These are phyloP conservation scores for Mantis religiosa DNA, from an alignment of 2,888 invertebrate species.

Conservation along the genomic window DNA sequence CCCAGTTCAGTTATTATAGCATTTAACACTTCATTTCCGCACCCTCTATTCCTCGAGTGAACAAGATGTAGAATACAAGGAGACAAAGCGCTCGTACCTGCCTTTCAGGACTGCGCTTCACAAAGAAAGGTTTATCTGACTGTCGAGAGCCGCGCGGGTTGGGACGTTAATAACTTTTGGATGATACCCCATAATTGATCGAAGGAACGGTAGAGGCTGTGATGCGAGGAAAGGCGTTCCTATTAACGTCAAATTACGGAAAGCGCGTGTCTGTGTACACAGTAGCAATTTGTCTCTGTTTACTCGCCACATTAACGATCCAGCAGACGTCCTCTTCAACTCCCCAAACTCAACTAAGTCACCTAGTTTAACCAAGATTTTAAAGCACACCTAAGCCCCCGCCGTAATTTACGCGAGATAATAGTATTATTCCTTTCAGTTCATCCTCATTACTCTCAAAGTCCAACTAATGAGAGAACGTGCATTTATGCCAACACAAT, in stretches of 20 bases:
- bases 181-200: not conserved
- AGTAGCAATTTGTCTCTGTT: not conserved
- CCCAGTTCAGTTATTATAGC: no score
- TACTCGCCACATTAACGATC: not conserved
- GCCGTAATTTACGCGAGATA: not conserved
- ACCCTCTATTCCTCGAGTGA: no score
- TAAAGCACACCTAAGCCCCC: not conserved
- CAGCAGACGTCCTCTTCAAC: not conserved
- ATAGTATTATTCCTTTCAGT: not conserved
- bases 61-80: no score
- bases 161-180: not conserved
- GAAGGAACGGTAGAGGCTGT: not conserved
- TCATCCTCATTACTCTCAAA: not conserved
- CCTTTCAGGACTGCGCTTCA: not conserved
- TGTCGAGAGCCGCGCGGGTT: not conserved
- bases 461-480: not conserved
- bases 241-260: not conserved
- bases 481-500: not conserved
- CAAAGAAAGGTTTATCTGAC: not conserved
- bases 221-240: not conserved
- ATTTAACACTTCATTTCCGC: no score
- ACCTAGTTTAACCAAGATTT: not conserved
- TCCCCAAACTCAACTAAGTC: not conserved
- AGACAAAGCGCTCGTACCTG: no score
- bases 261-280: not conserved